A percentile compares a stretch with the other conserved stretches of the same genome.
Evolutionary conservation across 2,113 vertebrate genomes (phyloP).

Genomic region (Onychostoma macrolepis): DNA sequence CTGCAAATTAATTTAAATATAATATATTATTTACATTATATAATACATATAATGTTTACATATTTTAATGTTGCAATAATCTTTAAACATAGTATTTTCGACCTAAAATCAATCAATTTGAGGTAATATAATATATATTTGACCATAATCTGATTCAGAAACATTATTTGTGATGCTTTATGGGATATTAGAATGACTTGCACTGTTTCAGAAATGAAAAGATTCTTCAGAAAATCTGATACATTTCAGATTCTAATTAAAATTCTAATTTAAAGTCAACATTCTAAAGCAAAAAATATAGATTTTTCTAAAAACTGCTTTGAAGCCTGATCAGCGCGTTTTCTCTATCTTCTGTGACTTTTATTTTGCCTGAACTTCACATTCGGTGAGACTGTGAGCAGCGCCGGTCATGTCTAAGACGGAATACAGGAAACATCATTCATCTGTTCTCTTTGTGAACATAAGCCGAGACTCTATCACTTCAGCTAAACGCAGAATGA

Average conservation of each 20-base stretch:
- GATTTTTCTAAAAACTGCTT: background rate
- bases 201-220: background rate
- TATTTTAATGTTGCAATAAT: background rate
- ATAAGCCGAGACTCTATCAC: background rate
- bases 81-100: background rate
- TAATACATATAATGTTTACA: background rate
- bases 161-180: background rate
- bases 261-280: background rate
- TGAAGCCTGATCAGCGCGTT: background rate
- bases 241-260: background rate
- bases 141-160: background rate
- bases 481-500: background rate
- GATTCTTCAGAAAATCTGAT: background rate
- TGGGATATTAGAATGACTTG: background rate
- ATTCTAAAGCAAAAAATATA: background rate
- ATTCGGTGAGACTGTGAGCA: background rate
- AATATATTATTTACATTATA: background rate
- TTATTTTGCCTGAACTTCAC: background rate
- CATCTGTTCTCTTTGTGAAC: constrained; percentile 15
- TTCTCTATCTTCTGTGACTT: background rate
- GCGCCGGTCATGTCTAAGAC: background rate
- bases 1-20: background rate
- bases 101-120: background rate
- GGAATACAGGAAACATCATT: constrained; percentile 7
- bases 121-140: background rate